Evolutionary conservation across 2,888 invertebrate species (phyloP), one percentile per base, ranked within the genome.

Genomic region (Uloborus plumipes): DNA sequence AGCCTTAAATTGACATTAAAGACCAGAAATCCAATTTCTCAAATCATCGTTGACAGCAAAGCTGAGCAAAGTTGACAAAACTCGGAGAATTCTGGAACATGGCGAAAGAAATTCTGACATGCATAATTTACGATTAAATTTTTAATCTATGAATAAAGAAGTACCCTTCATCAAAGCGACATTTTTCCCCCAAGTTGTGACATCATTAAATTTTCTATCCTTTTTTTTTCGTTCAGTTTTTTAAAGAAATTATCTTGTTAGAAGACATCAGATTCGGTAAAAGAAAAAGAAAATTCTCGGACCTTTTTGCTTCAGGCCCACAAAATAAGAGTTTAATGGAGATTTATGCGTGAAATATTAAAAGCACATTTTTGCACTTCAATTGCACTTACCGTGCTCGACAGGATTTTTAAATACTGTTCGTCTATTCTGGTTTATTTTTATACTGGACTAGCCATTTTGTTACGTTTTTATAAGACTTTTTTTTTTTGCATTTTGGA

Each of bases 71-170:
- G 70, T 51, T 70, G 66, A 66, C 59, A 66, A 78, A 71, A 61
- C 64, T 70, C 61, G 39, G 64, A 64, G 47, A 26, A 51, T 58
- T 20, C 50, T 39, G 15, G 58, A 67, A 51, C 26, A 18, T 47
- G 20, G 22, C 26, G 47, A 15, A 31, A 49, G 65, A 78, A 50
- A 64, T 58, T 70, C 26, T 78, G 77, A 78, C 77, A 70, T 47
- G 65, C 77, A 78, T 78, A 78, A 78, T 78, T 78, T 78, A 65
- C 77, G 77, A 78, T 78, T 78, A 78, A 78, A 78, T 64, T 78
- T 39, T 78, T 78, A 78, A 78, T 78, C 77, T 39, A 50, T 70
- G 50, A 16, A 65, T 71, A 70, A 76, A 72, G 67, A 78, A 55
- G 39, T 62, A 67, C 69, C 75, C 22, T 39, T 78, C 77, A 78